Percentiles rank a stretch among this genome's conserved stretches.
Evolutionary conservation across 2,888 invertebrate species (phyloP).

Genomic region (Xanthia icteritia): DNA sequence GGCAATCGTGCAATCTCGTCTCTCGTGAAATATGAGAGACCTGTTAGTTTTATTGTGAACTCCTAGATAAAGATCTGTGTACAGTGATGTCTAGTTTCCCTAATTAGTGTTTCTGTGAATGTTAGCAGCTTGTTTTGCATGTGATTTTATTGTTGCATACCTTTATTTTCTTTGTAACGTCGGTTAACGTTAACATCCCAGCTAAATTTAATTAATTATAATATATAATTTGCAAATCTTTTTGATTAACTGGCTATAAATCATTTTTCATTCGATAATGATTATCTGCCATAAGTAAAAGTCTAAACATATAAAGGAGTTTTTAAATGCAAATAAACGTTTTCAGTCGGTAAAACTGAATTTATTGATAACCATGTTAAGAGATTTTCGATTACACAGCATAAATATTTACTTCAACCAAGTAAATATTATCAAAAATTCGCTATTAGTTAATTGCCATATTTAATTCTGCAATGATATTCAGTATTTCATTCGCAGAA

Average conservation of each 20-base stretch:
- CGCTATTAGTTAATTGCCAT: not conserved
- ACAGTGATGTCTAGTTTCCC: conserved; percentile 75
- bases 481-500: conserved; percentile 13
- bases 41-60: conserved; percentile 77
- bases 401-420: not conserved
- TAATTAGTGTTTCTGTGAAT: conserved; percentile 76
- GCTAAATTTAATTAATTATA: not conserved
- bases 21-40: conserved; percentile 72
- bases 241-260: not conserved
- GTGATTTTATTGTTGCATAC: conserved; percentile 52
- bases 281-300: too few relatives aligned
- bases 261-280: not conserved
- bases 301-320: not conserved
- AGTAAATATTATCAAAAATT: not conserved
- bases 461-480: conserved; percentile 1
- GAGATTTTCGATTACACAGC: too few relatives aligned
- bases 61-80: conserved; percentile 76
- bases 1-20: conserved; percentile 63
- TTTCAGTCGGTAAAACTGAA: not conserved
- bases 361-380: not conserved
- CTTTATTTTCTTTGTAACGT: conserved; percentile 35
- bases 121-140: conserved; percentile 41
- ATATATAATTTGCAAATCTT: not conserved
- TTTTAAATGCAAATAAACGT: not conserved
- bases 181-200: conserved; percentile 1